Evolutionary conservation across 2,888 invertebrate species (phyloP), one percentile per base, ranked within the genome.

Genomic region (Endomychus coccineus): DNA sequence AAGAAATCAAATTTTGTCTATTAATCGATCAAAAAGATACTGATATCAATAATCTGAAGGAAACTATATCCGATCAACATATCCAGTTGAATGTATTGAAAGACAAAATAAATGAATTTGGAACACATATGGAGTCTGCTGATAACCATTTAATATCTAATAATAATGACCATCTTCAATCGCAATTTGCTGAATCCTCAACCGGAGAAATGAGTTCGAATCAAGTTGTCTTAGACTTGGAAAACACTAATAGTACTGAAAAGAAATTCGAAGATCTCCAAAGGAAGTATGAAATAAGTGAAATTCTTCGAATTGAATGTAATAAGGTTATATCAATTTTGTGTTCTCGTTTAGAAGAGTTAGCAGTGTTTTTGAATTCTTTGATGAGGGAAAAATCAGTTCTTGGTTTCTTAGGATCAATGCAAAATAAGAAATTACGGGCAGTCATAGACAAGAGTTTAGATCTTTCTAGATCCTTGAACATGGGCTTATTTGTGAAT

Each of bases 351-450:
- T 62, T 81, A 31, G 78, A 80, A 60, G 80, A 80, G 49, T 60
- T 81, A 40, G 75, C 80, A 1, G 69, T 71, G 50, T 80, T 80
- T 55, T 61, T 81, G 46, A 77, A 79, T 46, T 75, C 77, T 39
- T 61, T 81, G 19, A 59, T 80, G 14, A 71, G 73, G 38, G 74
- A 78, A 49, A 77, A 76, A 69, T 72, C 66, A 52, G 71, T 73
- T n/a, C 47, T 73, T 5, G 71, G 71, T 11, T 66, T 70, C 24
- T 49, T 75, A 29, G 73, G 72, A 1, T 61, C 63, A 2, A 70
- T 71, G 38, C 66, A 71, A 40, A 68, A 71, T n/a, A 62, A 62
- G 31, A 67, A 68, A 9, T 62, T 76, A 46, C 67, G 71, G n/a
- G 67, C 70, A 36, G 71, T 73, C 2, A 67, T 76, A 5, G 71